A percentile compares a stretch with the other conserved stretches of the same genome.
Evolutionary conservation across 2,797 vertebrate species (phyloP).

Genomic region (Zonotrichia albicollis): DNA sequence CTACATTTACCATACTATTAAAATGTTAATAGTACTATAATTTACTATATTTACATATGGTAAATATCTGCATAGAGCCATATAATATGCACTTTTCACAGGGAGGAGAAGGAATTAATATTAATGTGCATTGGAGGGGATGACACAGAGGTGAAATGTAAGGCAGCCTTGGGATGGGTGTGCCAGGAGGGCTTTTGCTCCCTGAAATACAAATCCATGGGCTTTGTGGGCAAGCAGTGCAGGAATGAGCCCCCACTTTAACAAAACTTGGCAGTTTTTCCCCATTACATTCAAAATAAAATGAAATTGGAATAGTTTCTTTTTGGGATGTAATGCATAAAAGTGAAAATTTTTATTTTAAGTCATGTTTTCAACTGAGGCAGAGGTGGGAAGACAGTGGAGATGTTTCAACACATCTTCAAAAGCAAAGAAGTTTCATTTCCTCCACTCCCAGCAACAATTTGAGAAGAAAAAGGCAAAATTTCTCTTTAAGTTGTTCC

Average conservation of each 20-base stretch:
- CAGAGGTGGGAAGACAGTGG: background rate
- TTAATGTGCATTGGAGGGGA: background rate
- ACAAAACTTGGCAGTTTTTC: background rate
- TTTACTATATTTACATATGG: too few species aligned
- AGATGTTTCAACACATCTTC: background rate
- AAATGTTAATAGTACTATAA: too few species aligned
- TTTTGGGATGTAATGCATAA: fast-evolving
- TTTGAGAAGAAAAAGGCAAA: background rate
- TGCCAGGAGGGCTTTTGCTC: background rate
- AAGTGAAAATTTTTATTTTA: background rate
- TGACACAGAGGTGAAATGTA: conserved; percentile 49
- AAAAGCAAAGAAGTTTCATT: conserved; percentile 8
- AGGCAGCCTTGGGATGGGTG: background rate
- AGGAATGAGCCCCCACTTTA: background rate
- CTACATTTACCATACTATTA: too few species aligned
- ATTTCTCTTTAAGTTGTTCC: background rate
- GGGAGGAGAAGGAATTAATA: conserved; percentile 20
- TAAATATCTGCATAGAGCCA: too few species aligned
- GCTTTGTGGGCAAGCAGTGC: fast-evolving
- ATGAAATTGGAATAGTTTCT: background rate
- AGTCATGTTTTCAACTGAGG: background rate
- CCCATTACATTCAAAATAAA: background rate
- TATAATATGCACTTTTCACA: too few species aligned
- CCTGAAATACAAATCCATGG: background rate
- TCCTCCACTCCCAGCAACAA: background rate